Percentiles rank a stretch among this genome's conserved stretches.
Evolutionary conservation across 1,140 invertebrate genomes (phyloP).

Genomic region (Colletes gigas): DNA sequence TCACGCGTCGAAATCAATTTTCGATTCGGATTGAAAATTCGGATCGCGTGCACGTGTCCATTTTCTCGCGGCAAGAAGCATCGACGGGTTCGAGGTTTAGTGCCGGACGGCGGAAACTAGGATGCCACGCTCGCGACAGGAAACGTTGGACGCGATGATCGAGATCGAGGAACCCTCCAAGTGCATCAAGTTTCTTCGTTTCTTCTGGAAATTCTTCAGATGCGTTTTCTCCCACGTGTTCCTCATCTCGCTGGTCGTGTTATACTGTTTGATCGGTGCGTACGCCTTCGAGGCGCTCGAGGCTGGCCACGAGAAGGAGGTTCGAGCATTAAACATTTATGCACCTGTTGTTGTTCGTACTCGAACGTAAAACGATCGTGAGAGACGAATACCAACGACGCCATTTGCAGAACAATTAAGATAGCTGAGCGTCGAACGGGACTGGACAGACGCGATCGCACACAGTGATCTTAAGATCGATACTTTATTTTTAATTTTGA

Average conservation of each 20-base stretch:
- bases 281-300: slow-evolving; percentile 92
- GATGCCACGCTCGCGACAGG: slow-evolving; percentile 59
- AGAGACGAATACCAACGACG: too few species aligned
- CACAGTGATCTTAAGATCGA: too few species aligned
- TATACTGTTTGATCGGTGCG: slow-evolving; percentile 93
- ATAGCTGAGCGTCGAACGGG: too few species aligned
- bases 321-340: slow-evolving; percentile 63
- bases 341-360: too few species aligned
- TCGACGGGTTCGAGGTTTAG: background rate
- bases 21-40: background rate
- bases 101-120: background rate
- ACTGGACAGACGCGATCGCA: too few species aligned
- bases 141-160: slow-evolving; percentile 58
- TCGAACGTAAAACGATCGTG: too few species aligned
- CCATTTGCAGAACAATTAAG: too few species aligned
- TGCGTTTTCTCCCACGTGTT: slow-evolving; percentile 93
- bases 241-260: slow-evolving; percentile 91
- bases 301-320: slow-evolving; percentile 87
- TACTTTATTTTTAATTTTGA: too few species aligned
- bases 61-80: background rate
- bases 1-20: background rate
- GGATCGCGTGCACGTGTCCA: background rate
- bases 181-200: slow-evolving; percentile 82
- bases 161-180: slow-evolving; percentile 69
- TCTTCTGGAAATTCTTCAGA: slow-evolving; percentile 90